phyloP scores from a whole-genome alignment of 2,888 invertebrate genomes.

The Drepanosiphum platanoidis region DNA sequence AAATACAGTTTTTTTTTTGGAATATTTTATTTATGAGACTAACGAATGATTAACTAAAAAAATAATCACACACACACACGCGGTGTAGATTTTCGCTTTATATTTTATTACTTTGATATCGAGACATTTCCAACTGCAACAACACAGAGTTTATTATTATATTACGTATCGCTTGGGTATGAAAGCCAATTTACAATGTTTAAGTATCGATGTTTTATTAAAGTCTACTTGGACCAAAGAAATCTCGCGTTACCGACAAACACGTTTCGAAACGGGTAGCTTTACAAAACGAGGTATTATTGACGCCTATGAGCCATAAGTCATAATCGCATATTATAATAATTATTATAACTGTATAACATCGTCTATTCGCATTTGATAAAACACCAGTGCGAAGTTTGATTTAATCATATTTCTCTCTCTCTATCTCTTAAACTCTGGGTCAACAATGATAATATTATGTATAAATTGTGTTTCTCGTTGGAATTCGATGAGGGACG shows the following conservation, averaged over 20 bases:
- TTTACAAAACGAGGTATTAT: background rate
- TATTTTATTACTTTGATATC: no score
- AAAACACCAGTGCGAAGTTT: no score
- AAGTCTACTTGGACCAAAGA: background rate
- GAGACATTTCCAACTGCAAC: background rate
- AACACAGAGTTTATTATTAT: background rate
- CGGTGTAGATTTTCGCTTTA: no score
- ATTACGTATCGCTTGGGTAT: background rate
- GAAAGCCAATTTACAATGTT: no score
- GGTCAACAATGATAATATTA: background rate
- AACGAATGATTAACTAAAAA: no score
- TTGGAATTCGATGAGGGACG: slow-evolving; percentile 6
- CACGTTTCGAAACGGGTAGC: background rate
- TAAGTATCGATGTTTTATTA: background rate
- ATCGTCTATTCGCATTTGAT: no score
- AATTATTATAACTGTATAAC: background rate
- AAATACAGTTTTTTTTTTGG: background rate
- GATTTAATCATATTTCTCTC: no score
- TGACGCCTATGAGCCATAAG: no score
- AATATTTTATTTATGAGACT: background rate
- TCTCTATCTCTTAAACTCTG: background rate
- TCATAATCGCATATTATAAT: no score
- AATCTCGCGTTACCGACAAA: background rate
- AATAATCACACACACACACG: no score
- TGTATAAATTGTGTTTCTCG: no score